Percentiles rank a stretch among this genome's conserved stretches.
phyloP scores from a whole-genome alignment of 2,888 invertebrate genomes.

The Ophion slaviceki region DNA sequence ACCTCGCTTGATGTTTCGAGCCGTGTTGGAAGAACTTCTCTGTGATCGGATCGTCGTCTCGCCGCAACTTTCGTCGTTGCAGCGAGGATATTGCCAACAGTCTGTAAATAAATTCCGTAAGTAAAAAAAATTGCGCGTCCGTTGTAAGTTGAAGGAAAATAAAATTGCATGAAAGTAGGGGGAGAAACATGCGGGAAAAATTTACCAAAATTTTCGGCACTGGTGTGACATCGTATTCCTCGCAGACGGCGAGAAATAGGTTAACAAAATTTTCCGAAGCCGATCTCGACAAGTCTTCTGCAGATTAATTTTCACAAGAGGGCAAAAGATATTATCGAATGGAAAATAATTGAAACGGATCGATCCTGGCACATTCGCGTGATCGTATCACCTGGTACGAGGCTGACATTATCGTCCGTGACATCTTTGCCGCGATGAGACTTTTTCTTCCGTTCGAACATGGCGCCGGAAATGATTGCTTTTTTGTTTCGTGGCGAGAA shows the following conservation, averaged over 20 bases:
- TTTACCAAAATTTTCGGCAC: constrained; percentile 49
- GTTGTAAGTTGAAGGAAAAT: neutral
- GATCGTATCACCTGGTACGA: neutral
- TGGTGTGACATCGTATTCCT: constrained; percentile 56
- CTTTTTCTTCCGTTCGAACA: constrained; percentile 44
- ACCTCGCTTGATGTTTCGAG: neutral
- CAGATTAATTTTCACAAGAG: neutral
- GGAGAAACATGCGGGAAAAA: neutral
- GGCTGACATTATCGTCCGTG: constrained; percentile 10
- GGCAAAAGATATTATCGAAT: neutral
- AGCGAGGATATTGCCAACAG: neutral
- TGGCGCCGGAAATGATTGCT: constrained; percentile 18
- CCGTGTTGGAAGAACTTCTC: neutral
- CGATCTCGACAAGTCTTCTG: constrained; percentile 18
- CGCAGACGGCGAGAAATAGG: constrained; percentile 56
- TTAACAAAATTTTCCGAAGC: constrained; percentile 51
- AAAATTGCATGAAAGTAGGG: no score
- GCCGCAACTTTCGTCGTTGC: neutral
- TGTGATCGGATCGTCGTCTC: constrained; percentile 12
- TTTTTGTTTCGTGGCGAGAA: constrained; percentile 2
- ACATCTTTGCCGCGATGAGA: constrained; percentile 16
- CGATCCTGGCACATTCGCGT: no score
- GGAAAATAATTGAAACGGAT: neutral
- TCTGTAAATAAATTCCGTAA: constrained; percentile 17
- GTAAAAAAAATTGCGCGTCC: neutral